Evolutionary conservation across 1,140 invertebrate genomes (phyloP).

Genomic region (Drosophila pruinosa): DNA sequence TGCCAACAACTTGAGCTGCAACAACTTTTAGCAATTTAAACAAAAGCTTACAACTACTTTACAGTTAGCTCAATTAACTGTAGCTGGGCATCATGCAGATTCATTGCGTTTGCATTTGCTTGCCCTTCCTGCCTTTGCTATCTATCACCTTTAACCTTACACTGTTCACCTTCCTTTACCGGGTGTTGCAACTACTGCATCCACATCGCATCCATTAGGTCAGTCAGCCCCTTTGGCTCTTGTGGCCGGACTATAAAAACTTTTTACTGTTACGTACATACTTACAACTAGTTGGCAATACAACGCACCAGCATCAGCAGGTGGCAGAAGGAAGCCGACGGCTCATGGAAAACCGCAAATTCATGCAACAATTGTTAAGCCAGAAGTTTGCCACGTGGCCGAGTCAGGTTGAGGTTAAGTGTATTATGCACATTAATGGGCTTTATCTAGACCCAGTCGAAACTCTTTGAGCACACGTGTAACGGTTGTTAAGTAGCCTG

Average conservation of each 20-base stretch:
- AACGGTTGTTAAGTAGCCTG: constrained; percentile 58
- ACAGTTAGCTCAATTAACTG: constrained; percentile 46
- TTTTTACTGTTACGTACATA: constrained; percentile 43
- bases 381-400: constrained; percentile 65
- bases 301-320: background rate
- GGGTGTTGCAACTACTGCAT: constrained; percentile 1
- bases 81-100: constrained; percentile 30
- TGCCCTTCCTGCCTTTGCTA: no score
- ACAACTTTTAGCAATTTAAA: constrained; percentile 27
- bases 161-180: background rate
- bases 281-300: constrained; percentile 30
- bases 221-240: constrained; percentile 11
- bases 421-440: constrained; percentile 69
- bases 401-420: constrained; percentile 52
- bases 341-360: constrained; percentile 51
- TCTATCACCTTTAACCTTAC: background rate
- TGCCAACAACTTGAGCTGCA: constrained; percentile 9
- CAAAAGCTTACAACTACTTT: constrained; percentile 27
- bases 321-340: background rate
- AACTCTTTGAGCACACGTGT: constrained; percentile 59
- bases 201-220: constrained; percentile 50
- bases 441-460: constrained; percentile 24
- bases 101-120: constrained; percentile 12
- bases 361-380: constrained; percentile 73
- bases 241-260: constrained; percentile 46